These are phyloP conservation scores for Haliclystus octoradiatus DNA, from an alignment of 30 jellyfish, hydroid and myxozoan genomes.

Conservation along the genomic window DNA sequence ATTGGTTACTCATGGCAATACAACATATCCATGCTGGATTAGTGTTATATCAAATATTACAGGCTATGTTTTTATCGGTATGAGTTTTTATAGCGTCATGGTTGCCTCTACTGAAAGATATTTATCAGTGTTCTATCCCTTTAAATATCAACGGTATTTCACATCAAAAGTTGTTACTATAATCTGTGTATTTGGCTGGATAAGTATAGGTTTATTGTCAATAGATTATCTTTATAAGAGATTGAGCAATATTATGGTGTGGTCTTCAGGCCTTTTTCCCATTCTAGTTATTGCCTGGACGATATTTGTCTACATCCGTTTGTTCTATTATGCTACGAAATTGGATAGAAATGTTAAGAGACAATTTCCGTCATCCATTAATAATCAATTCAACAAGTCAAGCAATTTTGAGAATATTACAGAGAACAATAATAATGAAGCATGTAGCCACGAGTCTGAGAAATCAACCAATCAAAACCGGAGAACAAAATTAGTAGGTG, in stretches of 20 bases:
- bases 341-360: too few species aligned
- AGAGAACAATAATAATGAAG: too few species aligned
- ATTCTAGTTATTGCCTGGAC: neutral
- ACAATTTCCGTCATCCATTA: too few species aligned
- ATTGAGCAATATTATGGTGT: neutral
- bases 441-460: too few species aligned
- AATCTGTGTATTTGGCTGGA: too few species aligned
- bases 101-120: neutral
- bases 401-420: too few species aligned
- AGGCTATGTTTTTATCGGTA: neutral
- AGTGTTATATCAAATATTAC: neutral
- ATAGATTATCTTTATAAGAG: neutral
- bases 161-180: too few species aligned
- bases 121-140: neutral
- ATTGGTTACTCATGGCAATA: neutral
- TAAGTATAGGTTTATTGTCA: neutral
- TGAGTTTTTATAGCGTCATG: neutral
- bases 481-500: neutral
- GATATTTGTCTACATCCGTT: neutral
- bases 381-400: too few species aligned
- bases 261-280: neutral
- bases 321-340: neutral
- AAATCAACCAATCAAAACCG: too few species aligned
- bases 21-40: neutral
- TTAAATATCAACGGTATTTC: neutral